Evolutionary conservation across 2,113 vertebrate species (phyloP), one percentile per base, ranked within the genome.

Genomic region (Oryzias melastigma): DNA sequence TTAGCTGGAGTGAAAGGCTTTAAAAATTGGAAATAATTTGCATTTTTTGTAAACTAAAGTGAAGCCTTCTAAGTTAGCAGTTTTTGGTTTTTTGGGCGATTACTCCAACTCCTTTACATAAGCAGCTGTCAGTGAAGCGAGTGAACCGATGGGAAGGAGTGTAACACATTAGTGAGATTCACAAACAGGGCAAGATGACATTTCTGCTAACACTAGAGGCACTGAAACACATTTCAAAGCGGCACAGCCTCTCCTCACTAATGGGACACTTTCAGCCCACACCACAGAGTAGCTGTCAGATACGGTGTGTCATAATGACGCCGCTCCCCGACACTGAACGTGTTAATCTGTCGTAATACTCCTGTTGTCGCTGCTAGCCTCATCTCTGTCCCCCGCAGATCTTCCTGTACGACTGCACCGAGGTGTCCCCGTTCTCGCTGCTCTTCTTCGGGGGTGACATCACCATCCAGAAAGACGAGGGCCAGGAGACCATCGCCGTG

Each of bases 401-500:
- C 79, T 98, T 98, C 86, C 85, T 99, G 71, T 99, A 99, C 22
- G 97, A 99, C 50, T 99, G 97, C 64, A 98, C 97, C 0, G 97
- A 99, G 75, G 95, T 98, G 24, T 98, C 97, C n/a, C 97, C 97
- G 0, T 99, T 98, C 83, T 98, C 95, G 0, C 93, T 99, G 19
- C 81, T 99, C 59, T 99, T 99, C 88, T 99, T 99, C 0, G 97
- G 97, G 49, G 97, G 97, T 18, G 94, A 99, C 67, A 94, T 99
- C 83, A 96, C 93, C 68, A 99, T 99, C 78, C 95, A 98, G 90
- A 98, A 93, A 65, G 97, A 99, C 13, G 90, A 93, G 1, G 95
- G 89, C 58, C 94, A 98, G 83, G 97, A 99, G 51, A 98, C 96
- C 13, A 94, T 99, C 0, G 92, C 97, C 3, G 97, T 99, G 49